Evolutionary conservation across 2,888 invertebrate genomes (phyloP), one percentile per base, ranked within the genome.

Genomic region (Syrphus vitripennis): DNA sequence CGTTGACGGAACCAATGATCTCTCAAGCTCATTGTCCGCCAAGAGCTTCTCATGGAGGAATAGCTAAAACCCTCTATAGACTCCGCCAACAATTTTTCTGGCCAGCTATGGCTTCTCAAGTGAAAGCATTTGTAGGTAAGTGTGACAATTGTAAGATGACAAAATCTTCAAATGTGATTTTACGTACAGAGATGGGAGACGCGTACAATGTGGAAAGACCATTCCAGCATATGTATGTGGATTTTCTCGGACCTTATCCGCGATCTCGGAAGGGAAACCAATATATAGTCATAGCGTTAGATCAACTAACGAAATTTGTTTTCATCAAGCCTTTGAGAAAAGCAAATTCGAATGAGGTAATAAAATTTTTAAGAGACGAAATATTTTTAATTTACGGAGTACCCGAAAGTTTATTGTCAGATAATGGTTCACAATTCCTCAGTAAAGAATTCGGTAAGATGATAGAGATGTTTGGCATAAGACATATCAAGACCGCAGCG

Each of bases 121-220:
- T 48, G 0, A 14, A 37, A 37, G 14, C 14, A 14, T 37, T 37
- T n/a, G 5, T 37, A 37, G 37, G 34, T 34, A 34, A 3, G 3
- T 37, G 14, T 3, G 37, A 37, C 14, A 37, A 14, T 4, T 37
- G 37, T 2, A 37, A 65, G 12, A 5, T 10, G 48, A 65, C 29
- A 3, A 65, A 65, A 31, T 19, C 65, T 2, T 29, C 65, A 0
- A 69, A 69, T 10, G 4, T 14, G 9, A 69, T 14, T 4, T 24
- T 37, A 1, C 31, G 65, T n/a, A 84, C 88, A 21, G 83, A 79
- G 0, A 86, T 88, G 83, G 80, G 82, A 0, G 40, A 57, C 37
- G 55, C 26, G 1, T 34, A 50, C 2, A 40, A 53, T 0, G 61
- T 72, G 0, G 21, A 71, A 6, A n/a, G 82, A n/a, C 76, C 88